phyloP scores from a whole-genome alignment of 2,888 invertebrate genomes.

The Orthosia gothica region DNA sequence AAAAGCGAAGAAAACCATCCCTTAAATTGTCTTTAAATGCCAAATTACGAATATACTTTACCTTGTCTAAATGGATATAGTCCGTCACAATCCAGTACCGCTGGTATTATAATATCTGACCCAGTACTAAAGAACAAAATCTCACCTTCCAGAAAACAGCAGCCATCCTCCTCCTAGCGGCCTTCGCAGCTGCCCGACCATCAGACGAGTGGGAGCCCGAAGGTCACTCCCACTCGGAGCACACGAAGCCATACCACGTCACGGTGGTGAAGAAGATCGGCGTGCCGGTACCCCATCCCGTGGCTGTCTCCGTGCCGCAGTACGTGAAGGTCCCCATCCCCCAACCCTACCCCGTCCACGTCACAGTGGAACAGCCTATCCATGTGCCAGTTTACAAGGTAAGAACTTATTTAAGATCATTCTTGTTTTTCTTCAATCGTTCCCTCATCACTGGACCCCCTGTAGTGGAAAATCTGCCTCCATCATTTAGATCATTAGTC shows the following conservation, averaged over 20 bases:
- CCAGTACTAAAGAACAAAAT: not conserved
- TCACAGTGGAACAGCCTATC: slow-evolving; percentile 94
- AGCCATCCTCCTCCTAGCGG: slow-evolving; percentile 82
- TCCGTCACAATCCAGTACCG: not conserved
- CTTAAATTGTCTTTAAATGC: not conserved
- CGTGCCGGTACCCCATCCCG: slow-evolving; percentile 94
- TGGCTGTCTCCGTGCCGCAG: slow-evolving; percentile 94
- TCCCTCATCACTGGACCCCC: no score
- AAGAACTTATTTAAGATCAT: slow-evolving; percentile 28
- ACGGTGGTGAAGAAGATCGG: slow-evolving; percentile 94
- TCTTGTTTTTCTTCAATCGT: no score
- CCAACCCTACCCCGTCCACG: slow-evolving; percentile 94
- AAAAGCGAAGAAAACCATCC: not conserved
- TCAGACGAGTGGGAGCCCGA: slow-evolving; percentile 90
- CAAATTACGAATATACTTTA: not conserved
- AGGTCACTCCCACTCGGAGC: slow-evolving; percentile 93
- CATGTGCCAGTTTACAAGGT: slow-evolving; percentile 94
- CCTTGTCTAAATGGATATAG: not conserved
- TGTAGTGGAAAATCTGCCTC: no score
- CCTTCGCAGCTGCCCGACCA: slow-evolving; percentile 79
- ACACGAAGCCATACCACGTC: slow-evolving; percentile 93
- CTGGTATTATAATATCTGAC: not conserved
- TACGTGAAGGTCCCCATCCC: slow-evolving; percentile 94
- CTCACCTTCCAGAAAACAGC: slow-evolving; percentile 83
- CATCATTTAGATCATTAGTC: no score